Evolutionary conservation across 2,797 vertebrate genomes (phyloP).

Genomic region (Coendou prehensilis): DNA sequence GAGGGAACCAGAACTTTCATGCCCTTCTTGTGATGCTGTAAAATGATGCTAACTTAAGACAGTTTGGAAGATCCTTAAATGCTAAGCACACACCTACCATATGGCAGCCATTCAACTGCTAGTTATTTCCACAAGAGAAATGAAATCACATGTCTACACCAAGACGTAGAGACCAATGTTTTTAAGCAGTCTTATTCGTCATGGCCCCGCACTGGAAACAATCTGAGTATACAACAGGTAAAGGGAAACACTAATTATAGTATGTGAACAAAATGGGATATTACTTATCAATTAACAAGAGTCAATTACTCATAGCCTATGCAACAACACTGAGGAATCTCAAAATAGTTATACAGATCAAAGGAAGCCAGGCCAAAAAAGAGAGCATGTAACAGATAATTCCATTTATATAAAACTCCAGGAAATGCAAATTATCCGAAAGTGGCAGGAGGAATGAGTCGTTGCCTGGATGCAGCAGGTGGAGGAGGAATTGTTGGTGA

Average conservation of each 20-base stretch:
- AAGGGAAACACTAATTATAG: not conserved
- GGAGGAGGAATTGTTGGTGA: no score
- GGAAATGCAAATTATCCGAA: not conserved
- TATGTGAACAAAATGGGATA: not conserved
- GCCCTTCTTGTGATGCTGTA: not conserved
- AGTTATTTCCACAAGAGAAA: not conserved
- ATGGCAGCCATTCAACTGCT: not conserved
- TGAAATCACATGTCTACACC: not conserved
- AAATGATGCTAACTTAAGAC: not conserved
- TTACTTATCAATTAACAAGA: not conserved
- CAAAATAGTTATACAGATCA: not conserved
- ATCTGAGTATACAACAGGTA: not conserved
- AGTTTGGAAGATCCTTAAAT: not conserved
- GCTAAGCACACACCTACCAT: not conserved
- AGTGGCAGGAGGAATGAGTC: not conserved
- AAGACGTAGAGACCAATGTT: not conserved
- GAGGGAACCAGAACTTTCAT: no score
- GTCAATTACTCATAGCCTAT: not conserved
- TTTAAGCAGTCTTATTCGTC: not conserved
- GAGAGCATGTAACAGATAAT: not conserved
- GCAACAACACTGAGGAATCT: not conserved
- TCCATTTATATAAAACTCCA: not conserved
- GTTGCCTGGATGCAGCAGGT: no score
- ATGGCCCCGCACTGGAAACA: not conserved
- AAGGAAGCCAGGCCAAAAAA: not conserved